phyloP scores from a whole-genome alignment of 2,113 vertebrate species.

The Siniperca knerii region DNA sequence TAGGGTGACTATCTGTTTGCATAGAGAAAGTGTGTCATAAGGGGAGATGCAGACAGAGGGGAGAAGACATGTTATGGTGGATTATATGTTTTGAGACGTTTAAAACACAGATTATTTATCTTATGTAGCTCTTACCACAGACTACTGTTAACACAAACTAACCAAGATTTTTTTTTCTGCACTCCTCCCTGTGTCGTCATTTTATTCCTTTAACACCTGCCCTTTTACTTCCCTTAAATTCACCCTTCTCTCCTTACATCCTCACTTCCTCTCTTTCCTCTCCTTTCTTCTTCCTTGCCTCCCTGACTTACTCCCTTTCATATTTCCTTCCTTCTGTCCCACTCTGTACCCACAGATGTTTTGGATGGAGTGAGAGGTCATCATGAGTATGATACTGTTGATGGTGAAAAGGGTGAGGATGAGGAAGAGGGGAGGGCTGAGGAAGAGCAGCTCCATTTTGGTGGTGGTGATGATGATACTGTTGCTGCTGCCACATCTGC shows the following conservation, averaged over 20 bases:
- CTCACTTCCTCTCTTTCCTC: background rate
- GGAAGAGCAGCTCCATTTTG: conserved; percentile 44
- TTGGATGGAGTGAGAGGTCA: conserved; percentile 59
- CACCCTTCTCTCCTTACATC: background rate
- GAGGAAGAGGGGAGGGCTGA: conserved; percentile 60
- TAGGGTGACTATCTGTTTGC: background rate
- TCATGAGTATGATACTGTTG: conserved; percentile 49
- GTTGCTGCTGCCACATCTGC: conserved; percentile 45
- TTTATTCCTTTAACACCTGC: conserved; percentile 21
- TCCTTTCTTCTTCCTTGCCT: background rate
- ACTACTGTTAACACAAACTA: conserved; percentile 34
- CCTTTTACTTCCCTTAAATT: background rate
- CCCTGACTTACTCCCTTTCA: background rate
- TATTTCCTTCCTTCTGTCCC: background rate
- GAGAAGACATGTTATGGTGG: background rate
- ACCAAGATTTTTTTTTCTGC: conserved; percentile 27
- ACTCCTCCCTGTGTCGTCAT: background rate
- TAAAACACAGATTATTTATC: background rate
- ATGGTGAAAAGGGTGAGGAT: conserved; percentile 66
- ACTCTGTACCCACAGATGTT: conserved; percentile 63
- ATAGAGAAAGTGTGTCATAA: background rate
- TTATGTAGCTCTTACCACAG: background rate
- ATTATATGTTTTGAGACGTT: background rate
- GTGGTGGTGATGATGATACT: conserved; percentile 6
- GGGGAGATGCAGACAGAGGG: background rate